phyloP scores from a whole-genome alignment of 2,113 vertebrate genomes.

The Promerops cafer region DNA sequence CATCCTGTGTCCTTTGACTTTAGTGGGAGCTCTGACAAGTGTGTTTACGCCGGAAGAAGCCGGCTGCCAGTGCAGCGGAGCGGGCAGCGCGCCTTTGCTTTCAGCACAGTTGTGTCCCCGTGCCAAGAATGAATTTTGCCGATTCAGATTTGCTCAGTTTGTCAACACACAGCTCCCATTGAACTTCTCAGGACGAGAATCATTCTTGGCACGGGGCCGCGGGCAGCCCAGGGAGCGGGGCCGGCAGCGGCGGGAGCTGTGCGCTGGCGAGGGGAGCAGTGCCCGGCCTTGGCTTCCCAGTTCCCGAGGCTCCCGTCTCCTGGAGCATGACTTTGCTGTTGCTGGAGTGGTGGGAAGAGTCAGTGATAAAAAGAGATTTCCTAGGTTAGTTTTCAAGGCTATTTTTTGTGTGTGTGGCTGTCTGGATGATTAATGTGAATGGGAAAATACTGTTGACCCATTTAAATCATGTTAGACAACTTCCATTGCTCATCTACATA shows the following conservation, averaged over 20 bases:
- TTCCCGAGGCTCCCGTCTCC: neutral
- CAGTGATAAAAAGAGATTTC: slow-evolving; percentile 38
- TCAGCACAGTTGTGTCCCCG: neutral
- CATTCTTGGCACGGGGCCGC: slow-evolving; percentile 30
- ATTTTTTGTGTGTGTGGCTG: slow-evolving; percentile 30
- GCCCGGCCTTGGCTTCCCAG: neutral
- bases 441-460: slow-evolving; percentile 80
- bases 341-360: neutral
- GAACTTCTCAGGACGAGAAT: neutral
- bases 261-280: neutral
- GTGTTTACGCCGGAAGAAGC: neutral
- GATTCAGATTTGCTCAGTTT: slow-evolving; percentile 34
- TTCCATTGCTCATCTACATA: slow-evolving; percentile 74
- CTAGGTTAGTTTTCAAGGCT: slow-evolving; percentile 55
- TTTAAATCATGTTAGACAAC: slow-evolving; percentile 75
- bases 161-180: slow-evolving; percentile 35
- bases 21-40: neutral
- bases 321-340: neutral
- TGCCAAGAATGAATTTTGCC: slow-evolving; percentile 33
- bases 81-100: neutral
- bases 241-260: neutral
- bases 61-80: neutral
- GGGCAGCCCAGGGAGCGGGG: neutral
- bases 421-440: slow-evolving; percentile 76
- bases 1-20: slow-evolving; percentile 1